Base-by-base conservation (phyloP, 2,888 invertebrate genomes). In the Tridacna crocea region DNA sequence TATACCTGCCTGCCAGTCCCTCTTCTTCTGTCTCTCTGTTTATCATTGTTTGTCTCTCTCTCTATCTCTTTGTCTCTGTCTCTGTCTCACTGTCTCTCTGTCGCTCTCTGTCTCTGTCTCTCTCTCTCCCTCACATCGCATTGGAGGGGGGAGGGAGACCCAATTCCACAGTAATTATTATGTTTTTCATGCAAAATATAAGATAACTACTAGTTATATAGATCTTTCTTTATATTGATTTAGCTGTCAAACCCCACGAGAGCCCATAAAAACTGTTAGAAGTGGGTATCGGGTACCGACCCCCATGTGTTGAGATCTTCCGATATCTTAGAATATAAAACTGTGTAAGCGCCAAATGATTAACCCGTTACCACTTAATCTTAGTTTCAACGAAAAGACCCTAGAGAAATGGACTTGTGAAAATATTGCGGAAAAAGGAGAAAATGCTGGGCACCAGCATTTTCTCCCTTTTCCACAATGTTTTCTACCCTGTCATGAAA, bases 101-200 rank as follows among this genome's bases (percentile, higher is more conserved):
- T 68, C 48, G 4, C 2, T 46, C 68, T 68, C 36, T 47, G 11
- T 68, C 68, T 68, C 46, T 47, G 0, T 68, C 46, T 68, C 66
- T 36, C 36, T 17, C 36, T 66, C 36, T 66, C 24, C 19, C 36
- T 27, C 27, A 19, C 3, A 55, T 3, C 4, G 2, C 55, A 17
- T 17, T 10, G 2, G 55, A 17, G 19, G 1, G 4, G 10, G 3
- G 10, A n/a, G 19, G 10, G 10, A 22, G 3, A 1, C 4, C 24
- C n/a, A 22, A n/a, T 4, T 24, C 4, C n/a, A 6, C 4, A 2
- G 4, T 8, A 13, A 4, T 24, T 63, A 4, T 8, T 63, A n/a
- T 63, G 13, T 63, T 15, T 63, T 24, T 22, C 1, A 3, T 24
- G 24, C 63, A 63, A 55, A 55, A 19, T 55, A 55, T 19, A 55